These are phyloP conservation scores for Berghia stephanieae DNA, from an alignment of 1,140 invertebrate genomes.

Conservation along the genomic window DNA sequence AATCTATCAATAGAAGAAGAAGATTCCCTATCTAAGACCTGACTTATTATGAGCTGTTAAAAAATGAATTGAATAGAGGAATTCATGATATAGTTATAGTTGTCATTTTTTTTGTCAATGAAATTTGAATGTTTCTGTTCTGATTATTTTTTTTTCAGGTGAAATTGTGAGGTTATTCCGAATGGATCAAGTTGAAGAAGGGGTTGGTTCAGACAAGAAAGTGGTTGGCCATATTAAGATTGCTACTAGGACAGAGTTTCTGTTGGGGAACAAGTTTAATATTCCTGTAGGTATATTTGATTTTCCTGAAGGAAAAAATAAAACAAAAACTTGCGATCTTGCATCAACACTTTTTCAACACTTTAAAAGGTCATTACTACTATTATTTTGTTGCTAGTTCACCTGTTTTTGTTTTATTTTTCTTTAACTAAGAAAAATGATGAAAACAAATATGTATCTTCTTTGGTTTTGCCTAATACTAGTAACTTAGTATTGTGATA, in stretches of 20 bases:
- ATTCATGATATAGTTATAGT: neutral
- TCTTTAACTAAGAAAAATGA: too few species aligned
- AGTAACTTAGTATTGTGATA: too few species aligned
- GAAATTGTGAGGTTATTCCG: constrained; percentile 15
- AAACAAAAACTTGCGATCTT: too few species aligned
- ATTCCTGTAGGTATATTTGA: constrained; percentile 27
- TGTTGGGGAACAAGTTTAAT: neutral
- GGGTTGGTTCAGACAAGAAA: neutral
- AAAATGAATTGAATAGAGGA: neutral
- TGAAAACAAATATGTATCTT: too few species aligned
- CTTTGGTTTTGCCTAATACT: too few species aligned
- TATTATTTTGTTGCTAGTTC: neutral
- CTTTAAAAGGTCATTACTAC: neutral
- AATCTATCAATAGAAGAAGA: neutral
- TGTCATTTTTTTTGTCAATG: too few species aligned
- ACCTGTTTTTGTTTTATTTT: too few species aligned
- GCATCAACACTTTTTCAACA: too few species aligned
- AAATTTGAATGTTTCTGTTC: too few species aligned
- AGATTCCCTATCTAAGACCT: neutral
- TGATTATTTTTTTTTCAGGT: neutral
- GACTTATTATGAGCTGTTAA: neutral
- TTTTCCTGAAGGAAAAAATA: too few species aligned
- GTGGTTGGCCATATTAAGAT: constrained; percentile 28
- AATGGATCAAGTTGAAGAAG: constrained; percentile 1
- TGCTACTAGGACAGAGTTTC: neutral